Conservation (phyloP, 2,888 invertebrate species). For the Stictocephala bisonia region DNA sequence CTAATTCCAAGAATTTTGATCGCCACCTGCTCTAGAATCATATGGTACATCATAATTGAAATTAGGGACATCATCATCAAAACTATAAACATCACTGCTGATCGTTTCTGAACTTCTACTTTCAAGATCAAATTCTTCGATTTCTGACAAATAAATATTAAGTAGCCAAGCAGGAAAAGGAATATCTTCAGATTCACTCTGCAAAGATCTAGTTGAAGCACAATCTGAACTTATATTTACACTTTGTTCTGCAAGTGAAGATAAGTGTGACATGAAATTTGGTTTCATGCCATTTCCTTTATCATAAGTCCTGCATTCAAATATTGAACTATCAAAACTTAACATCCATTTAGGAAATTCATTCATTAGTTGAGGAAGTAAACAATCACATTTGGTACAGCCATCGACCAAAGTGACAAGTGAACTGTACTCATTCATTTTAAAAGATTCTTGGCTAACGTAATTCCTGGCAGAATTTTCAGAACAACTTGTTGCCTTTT, state of each 20-base stretch:
- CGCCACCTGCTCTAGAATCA: conserved; percentile 18
- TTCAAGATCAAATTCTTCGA: background rate
- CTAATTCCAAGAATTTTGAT: conserved; percentile 14
- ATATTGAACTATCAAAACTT: no score
- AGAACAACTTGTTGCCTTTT: no score
- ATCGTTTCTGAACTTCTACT: conserved; percentile 13
- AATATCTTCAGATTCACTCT: background rate
- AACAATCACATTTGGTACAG: no score
- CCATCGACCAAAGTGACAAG: no score
- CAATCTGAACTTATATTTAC: background rate
- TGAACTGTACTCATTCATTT: no score
- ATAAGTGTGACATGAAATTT: background rate
- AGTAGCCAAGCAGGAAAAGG: conserved; percentile 19
- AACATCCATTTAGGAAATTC: no score
- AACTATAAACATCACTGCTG: background rate
- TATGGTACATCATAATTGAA: conserved; percentile 9
- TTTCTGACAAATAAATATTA: background rate
- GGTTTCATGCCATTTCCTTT: no score
- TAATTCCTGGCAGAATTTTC: no score
- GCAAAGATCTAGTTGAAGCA: conserved; percentile 10
- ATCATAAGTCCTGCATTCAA: no score
- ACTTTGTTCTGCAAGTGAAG: background rate
- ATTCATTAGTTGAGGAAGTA: no score
- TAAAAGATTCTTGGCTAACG: no score
- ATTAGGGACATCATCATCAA: background rate